Percentiles rank a stretch among this genome's conserved stretches.
phyloP scores from a whole-genome alignment of 2,113 vertebrate genomes.

The Elaphurus davidianus region DNA sequence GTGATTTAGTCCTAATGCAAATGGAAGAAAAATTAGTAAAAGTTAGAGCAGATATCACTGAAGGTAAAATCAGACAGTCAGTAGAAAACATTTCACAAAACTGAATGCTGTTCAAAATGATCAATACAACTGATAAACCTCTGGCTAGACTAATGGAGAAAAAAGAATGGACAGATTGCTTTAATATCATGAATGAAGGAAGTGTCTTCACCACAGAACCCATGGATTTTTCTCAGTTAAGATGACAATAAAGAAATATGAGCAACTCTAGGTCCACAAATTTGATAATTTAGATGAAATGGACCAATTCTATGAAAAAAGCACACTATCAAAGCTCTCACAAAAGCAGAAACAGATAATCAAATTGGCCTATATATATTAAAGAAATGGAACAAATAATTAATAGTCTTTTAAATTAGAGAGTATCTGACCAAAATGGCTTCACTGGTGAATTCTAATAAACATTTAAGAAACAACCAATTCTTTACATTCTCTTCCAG shows the following conservation, averaged over 20 bases:
- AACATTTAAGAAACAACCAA: not conserved
- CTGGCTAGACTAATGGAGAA: not conserved
- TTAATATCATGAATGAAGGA: not conserved
- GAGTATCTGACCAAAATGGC: not conserved
- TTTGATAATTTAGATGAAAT: not conserved
- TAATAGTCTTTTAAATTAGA: not conserved
- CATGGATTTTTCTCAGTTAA: not conserved
- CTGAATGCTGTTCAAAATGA: not conserved
- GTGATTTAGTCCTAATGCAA: not conserved
- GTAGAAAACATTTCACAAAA: not conserved
- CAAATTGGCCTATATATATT: not conserved
- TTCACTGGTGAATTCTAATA: not conserved
- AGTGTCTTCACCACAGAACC: not conserved
- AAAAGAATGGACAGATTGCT: not conserved
- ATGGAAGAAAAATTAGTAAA: not conserved
- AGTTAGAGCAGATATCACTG: not conserved
- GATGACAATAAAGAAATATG: not conserved
- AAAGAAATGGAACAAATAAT: not conserved
- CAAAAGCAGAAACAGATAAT: not conserved
- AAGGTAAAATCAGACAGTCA: conserved; percentile 11
- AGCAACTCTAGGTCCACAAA: not conserved
- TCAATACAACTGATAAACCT: not conserved
- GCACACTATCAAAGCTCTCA: not conserved
- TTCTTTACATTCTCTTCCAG: not conserved
- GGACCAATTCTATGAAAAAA: not conserved